Evolutionary conservation across 2,797 vertebrate species (phyloP).

Genomic region (Anas bernieri): DNA sequence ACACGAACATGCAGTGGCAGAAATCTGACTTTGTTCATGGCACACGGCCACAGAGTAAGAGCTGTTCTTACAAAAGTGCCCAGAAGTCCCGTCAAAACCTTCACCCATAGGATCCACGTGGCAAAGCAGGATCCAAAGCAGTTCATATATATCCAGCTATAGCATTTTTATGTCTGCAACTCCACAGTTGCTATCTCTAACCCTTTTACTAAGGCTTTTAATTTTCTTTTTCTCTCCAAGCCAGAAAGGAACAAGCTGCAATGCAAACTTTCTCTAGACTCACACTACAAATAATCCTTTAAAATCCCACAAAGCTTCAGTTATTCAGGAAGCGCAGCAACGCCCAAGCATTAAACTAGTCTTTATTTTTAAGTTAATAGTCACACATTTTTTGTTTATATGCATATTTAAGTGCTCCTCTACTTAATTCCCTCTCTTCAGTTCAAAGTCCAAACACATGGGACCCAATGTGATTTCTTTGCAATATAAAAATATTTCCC

Average conservation of each 20-base stretch:
- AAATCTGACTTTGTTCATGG: neutral
- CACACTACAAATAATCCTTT: neutral
- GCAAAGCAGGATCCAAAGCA: neutral
- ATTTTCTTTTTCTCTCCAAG: slow-evolving; percentile 10
- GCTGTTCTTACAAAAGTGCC: neutral
- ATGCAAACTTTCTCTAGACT: slow-evolving; percentile 21
- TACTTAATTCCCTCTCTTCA: neutral
- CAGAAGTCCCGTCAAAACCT: neutral
- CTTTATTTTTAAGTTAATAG: slow-evolving; percentile 5
- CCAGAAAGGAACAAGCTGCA: slow-evolving; percentile 25
- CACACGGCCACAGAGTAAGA: neutral
- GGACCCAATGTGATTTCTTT: neutral
- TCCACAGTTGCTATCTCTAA: neutral
- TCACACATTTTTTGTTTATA: neutral
- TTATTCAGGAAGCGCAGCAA: slow-evolving; percentile 17
- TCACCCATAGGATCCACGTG: neutral
- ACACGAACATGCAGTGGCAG: neutral
- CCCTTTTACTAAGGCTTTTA: slow-evolving; percentile 8
- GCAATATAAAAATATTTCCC: neutral
- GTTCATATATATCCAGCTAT: neutral
- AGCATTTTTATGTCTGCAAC: neutral
- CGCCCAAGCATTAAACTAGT: neutral
- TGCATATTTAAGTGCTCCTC: neutral
- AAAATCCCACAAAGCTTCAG: neutral
- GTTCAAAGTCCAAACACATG: neutral